These are phyloP conservation scores for Hirundo rustica DNA, from an alignment of 2,797 vertebrate species.

Conservation along the genomic window DNA sequence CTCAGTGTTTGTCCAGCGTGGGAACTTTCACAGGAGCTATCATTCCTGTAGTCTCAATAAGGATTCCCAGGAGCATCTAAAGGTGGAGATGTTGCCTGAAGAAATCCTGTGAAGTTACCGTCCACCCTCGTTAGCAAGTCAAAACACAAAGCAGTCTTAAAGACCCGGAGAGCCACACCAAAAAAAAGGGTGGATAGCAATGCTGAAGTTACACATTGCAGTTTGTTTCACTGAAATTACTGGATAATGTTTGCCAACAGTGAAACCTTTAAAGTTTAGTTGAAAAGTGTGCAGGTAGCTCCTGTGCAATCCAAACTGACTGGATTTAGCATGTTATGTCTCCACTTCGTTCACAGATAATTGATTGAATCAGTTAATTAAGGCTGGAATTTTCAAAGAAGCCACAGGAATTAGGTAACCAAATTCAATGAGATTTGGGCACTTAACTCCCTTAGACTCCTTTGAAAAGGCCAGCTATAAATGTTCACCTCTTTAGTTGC, in stretches of 20 bases:
- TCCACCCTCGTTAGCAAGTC: background rate
- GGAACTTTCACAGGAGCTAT: background rate
- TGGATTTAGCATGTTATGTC: background rate
- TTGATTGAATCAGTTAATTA: conserved; percentile 53
- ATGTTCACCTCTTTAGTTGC: conserved; percentile 3
- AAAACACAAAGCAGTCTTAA: background rate
- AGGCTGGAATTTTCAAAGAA: conserved; percentile 57
- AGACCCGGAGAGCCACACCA: background rate
- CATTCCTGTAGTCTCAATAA: background rate
- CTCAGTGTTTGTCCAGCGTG: background rate
- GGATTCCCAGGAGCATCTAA: background rate
- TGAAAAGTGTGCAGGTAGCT: conserved; percentile 5
- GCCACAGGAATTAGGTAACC: conserved; percentile 58
- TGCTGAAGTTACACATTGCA: background rate
- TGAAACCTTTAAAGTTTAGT: background rate
- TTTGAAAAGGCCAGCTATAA: conserved; percentile 57
- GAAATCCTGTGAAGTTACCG: background rate
- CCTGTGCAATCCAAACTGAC: background rate
- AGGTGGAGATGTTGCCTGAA: background rate
- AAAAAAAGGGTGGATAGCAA: background rate
- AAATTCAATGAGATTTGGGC: conserved; percentile 44
- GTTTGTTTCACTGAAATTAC: background rate
- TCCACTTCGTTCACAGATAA: conserved; percentile 24
- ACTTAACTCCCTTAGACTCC: conserved; percentile 16
- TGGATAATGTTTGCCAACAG: background rate